Percentiles rank a stretch among this genome's conserved stretches.
phyloP scores from a whole-genome alignment of 2,797 vertebrate genomes.

The Eutrigla gurnardus region DNA sequence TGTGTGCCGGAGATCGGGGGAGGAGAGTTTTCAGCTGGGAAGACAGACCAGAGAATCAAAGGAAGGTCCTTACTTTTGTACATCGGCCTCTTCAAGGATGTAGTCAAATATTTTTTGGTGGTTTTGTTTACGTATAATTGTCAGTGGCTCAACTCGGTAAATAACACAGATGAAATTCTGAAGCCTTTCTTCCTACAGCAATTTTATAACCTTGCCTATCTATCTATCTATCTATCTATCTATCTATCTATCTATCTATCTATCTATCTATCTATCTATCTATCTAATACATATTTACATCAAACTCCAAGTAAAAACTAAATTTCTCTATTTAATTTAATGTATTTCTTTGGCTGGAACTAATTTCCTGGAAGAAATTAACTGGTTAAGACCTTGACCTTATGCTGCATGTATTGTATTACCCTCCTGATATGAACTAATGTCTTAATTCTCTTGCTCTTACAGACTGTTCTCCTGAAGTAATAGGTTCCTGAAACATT shows the following conservation, averaged over 20 bases:
- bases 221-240: too few species aligned
- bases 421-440: not conserved
- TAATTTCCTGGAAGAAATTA: not conserved
- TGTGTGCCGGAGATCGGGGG: constrained; percentile 75
- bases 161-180: not conserved
- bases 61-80: constrained; percentile 66
- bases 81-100: constrained; percentile 39
- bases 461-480: not conserved
- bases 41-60: constrained; percentile 39
- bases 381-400: not conserved
- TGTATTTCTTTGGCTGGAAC: not conserved
- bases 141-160: not conserved
- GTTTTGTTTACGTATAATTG: not conserved
- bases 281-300: not conserved
- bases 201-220: not conserved
- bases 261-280: too few species aligned
- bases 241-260: too few species aligned
- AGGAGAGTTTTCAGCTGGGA: constrained; percentile 60
- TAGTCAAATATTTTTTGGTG: not conserved
- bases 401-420: too few species aligned
- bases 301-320: not conserved
- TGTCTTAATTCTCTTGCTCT: not conserved
- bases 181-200: not conserved
- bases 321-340: not conserved
- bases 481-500: not conserved